Evolutionary conservation across 2,888 invertebrate species (phyloP), one percentile per base, ranked within the genome.

Genomic region (Latrodectus elegans): DNA sequence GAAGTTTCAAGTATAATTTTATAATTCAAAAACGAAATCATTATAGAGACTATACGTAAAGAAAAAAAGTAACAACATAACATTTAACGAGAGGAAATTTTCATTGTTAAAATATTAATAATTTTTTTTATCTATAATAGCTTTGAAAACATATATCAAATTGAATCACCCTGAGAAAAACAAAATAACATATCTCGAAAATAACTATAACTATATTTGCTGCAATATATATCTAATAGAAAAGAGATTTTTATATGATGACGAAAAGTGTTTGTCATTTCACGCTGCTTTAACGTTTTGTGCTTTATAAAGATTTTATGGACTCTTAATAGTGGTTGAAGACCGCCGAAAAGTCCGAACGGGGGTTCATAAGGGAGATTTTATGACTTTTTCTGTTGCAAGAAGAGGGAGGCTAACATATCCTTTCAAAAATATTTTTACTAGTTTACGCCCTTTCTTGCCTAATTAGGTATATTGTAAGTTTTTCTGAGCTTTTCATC

Each of bases 301-400:
- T 73, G 60, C 81, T 67, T 68, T 80, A 26, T 70, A 80, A 86
- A 86, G 80, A 65, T 86, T 86, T 87, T 87, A 87, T 65, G 81
- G 81, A 68, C 64, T 82, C 67, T 80, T 87, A 87, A 87, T 87
- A 87, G 81, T 87, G 68, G 49, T 70, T 55, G 73, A 73, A 81
- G 81, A 80, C 64, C 67, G 71, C 49, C 60, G 60, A 73, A 87
- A 72, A 72, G 86, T 87, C 86, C 81, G 73, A 87, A 77, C n/a
- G 55, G 86, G 81, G 81, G 71, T 52, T n/a, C n/a, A 38, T 53
- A 77, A 76, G 81, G 76, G 81, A 52, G 77, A 64, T 81, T 81
- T 87, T 81, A 81, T 87, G 51, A 52, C 77, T 22, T 52, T 53
- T 82, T 82, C 49, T 22, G 15, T 15, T n/a, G 55, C 55, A 26